Conservation (phyloP, 2,888 invertebrate species). For the Dasypolia templi region DNA sequence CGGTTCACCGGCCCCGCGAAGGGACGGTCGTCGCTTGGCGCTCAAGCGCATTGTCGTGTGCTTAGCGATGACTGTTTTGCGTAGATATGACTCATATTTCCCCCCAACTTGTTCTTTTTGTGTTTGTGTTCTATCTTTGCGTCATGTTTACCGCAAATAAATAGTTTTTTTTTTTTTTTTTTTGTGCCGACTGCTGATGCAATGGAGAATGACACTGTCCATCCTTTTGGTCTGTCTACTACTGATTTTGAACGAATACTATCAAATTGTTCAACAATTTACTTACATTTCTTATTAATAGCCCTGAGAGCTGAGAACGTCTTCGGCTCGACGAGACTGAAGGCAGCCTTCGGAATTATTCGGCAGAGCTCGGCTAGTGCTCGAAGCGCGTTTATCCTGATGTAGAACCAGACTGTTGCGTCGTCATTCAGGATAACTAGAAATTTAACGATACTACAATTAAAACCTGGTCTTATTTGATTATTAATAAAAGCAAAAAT, state of each 20-base stretch:
- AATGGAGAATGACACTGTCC: too few relatives aligned
- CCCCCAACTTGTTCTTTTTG: too few relatives aligned
- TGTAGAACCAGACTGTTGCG: slow-evolving; percentile 83
- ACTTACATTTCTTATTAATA: slow-evolving; percentile 82
- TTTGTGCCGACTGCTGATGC: too few relatives aligned
- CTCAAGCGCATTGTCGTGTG: too few relatives aligned
- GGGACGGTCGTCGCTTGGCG: too few relatives aligned
- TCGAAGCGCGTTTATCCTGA: slow-evolving; percentile 81
- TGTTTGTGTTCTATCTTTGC: too few relatives aligned
- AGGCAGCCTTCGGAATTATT: slow-evolving; percentile 85
- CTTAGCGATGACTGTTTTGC: too few relatives aligned
- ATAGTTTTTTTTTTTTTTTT: too few relatives aligned
- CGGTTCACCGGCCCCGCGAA: too few relatives aligned
- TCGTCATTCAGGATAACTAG: slow-evolving; percentile 83
- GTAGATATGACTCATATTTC: too few relatives aligned
- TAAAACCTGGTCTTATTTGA: too few relatives aligned
- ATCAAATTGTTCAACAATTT: background rate
- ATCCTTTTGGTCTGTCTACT: background rate
- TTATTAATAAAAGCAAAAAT: background rate
- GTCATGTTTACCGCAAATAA: too few relatives aligned
- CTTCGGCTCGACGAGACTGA: slow-evolving; percentile 81
- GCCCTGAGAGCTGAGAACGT: slow-evolving; percentile 81
- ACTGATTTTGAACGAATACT: background rate
- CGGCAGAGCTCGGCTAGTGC: slow-evolving; percentile 84
- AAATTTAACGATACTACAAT: background rate